Percentiles rank a stretch among this genome's conserved stretches.
Evolutionary conservation across 1,140 invertebrate genomes (phyloP).

Genomic region (Vollenhovia emeryi): DNA sequence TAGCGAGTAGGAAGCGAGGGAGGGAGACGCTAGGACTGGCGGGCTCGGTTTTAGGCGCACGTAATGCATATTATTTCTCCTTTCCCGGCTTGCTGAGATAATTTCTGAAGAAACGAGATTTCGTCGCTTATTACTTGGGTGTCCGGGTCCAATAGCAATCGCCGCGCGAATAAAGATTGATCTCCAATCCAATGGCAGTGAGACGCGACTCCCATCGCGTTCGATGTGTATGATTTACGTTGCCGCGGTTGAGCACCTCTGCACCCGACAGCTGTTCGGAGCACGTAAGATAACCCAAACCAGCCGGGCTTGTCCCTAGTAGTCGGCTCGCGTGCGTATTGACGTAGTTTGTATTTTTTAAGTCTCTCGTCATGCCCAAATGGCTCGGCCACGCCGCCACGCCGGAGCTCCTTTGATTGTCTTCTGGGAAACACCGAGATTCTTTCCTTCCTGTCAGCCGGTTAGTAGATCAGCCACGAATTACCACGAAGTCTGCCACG

Average conservation of each 20-base stretch:
- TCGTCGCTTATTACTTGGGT: neutral
- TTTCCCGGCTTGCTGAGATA: neutral
- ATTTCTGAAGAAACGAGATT: neutral
- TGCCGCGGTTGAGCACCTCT: constrained; percentile 78
- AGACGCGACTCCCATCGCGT: neutral
- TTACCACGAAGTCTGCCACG: constrained; percentile 70
- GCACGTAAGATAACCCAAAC: constrained; percentile 79
- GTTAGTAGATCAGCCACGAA: constrained; percentile 76
- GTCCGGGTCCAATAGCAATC: neutral
- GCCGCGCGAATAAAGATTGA: neutral
- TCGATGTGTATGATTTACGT: constrained; percentile 43
- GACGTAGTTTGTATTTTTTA: constrained; percentile 73
- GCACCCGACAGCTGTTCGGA: constrained; percentile 79
- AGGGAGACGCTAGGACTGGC: constrained; percentile 64
- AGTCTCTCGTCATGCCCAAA: constrained; percentile 75
- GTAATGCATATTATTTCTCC: neutral
- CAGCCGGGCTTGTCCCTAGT: constrained; percentile 17
- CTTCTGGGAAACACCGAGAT: constrained; percentile 79
- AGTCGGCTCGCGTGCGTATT: constrained; percentile 74
- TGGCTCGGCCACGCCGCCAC: constrained; percentile 57
- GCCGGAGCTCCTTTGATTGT: constrained; percentile 79
- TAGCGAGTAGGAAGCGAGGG: constrained; percentile 62
- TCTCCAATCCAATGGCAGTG: neutral
- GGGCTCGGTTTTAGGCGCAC: constrained; percentile 28
- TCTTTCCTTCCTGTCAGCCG: constrained; percentile 74